Percentiles rank a stretch among this genome's conserved stretches.
phyloP scores from a whole-genome alignment of 2,113 vertebrate genomes.

The Protomyctophum bolini region DNA sequence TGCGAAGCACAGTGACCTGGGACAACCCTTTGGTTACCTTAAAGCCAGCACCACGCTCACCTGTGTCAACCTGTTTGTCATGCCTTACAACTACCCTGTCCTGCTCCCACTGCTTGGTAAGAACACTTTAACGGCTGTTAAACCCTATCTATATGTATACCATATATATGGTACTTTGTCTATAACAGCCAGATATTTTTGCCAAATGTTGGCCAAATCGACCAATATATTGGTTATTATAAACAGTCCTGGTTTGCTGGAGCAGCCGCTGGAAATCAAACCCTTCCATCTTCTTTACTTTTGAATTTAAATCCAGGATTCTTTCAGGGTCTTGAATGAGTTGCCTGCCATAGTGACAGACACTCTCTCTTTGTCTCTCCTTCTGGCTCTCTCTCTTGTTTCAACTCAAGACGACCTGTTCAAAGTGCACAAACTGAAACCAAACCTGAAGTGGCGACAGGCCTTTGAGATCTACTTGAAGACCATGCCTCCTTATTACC shows the following conservation, averaged over 20 bases:
- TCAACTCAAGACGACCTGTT: slow-evolving; percentile 90
- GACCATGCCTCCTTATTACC: slow-evolving; percentile 96
- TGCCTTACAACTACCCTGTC: slow-evolving; percentile 98
- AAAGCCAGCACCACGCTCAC: slow-evolving; percentile 97
- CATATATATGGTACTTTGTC: too few species aligned
- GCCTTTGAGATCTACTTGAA: slow-evolving; percentile 97
- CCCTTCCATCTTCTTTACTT: too few species aligned
- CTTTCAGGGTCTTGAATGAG: not conserved
- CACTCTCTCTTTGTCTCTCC: not conserved
- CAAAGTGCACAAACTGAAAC: slow-evolving; percentile 97
- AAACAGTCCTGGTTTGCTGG: too few species aligned
- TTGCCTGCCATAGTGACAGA: not conserved
- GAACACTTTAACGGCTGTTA: slow-evolving; percentile 24
- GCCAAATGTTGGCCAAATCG: too few species aligned
- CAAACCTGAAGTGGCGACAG: slow-evolving; percentile 95
- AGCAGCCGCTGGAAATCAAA: too few species aligned
- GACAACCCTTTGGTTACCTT: slow-evolving; percentile 96
- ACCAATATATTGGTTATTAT: too few species aligned
- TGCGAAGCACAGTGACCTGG: slow-evolving; percentile 92
- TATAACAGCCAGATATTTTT: too few species aligned
- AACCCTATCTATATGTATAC: too few species aligned
- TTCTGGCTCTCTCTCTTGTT: slow-evolving; percentile 24
- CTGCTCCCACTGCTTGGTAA: slow-evolving; percentile 94
- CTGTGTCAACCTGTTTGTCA: slow-evolving; percentile 98
- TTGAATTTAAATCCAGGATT: not conserved